phyloP scores from a whole-genome alignment of 2,113 vertebrate genomes.

The Notechis scutatus region DNA sequence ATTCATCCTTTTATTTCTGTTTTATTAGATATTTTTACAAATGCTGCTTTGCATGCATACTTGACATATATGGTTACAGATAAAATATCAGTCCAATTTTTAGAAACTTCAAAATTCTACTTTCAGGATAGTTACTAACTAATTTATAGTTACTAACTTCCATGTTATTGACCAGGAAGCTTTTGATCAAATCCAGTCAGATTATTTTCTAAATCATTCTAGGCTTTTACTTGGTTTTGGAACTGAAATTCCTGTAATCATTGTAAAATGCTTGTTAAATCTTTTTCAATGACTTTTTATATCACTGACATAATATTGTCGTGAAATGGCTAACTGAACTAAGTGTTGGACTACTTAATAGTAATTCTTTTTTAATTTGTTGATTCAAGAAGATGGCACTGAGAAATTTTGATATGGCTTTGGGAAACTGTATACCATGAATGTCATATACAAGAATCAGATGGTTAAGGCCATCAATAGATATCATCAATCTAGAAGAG shows the following conservation, averaged over 20 bases:
- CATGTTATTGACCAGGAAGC: background rate
- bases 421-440: background rate
- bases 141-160: background rate
- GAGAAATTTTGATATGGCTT: background rate
- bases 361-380: background rate
- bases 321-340: background rate
- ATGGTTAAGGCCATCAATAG: background rate
- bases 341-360: background rate
- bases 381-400: background rate
- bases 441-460: background rate
- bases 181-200: background rate
- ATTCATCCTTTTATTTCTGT: background rate
- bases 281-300: background rate
- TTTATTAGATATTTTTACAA: background rate
- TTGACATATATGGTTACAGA: background rate
- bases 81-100: background rate
- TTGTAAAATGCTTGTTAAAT: background rate
- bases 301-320: background rate
- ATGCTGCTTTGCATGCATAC: background rate
- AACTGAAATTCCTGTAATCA: background rate
- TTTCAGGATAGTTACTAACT: background rate
- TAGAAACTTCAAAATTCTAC: background rate
- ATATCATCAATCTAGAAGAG: background rate
- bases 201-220: background rate
- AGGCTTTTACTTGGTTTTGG: background rate